These are phyloP conservation scores for Labeo rohita DNA, from an alignment of 2,113 vertebrate species.

Conservation along the genomic window DNA sequence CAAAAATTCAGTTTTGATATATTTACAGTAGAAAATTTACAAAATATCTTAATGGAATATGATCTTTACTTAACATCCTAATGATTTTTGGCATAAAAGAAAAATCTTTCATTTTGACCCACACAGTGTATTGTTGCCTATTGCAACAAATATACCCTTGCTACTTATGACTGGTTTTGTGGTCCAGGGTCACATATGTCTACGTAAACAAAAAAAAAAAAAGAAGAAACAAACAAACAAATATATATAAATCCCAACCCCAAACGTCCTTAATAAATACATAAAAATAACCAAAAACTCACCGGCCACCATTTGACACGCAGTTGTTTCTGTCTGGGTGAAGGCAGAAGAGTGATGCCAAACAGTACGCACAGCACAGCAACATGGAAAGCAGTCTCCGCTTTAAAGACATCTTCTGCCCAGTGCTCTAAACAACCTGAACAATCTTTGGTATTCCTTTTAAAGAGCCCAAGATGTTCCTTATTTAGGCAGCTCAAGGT, in stretches of 20 bases:
- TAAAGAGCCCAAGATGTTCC: conserved; percentile 12
- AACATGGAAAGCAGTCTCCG: conserved; percentile 73
- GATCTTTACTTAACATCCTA: too few species aligned
- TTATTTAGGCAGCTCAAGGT: background rate
- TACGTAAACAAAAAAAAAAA: background rate
- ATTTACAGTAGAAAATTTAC: too few species aligned
- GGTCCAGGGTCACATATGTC: background rate
- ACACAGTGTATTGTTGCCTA: too few species aligned
- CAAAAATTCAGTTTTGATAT: too few species aligned
- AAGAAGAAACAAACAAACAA: too few species aligned
- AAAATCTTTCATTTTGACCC: too few species aligned
- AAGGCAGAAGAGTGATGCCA: conserved; percentile 76
- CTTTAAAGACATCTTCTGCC: conserved; percentile 74
- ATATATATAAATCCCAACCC: background rate
- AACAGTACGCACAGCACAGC: conserved; percentile 74
- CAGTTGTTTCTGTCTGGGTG: conserved; percentile 70
- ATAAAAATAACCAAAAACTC: conserved; percentile 51
- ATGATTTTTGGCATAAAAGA: too few species aligned
- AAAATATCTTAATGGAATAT: too few species aligned
- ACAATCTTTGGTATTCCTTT: background rate
- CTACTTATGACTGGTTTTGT: too few species aligned
- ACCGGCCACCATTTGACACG: conserved; percentile 68
- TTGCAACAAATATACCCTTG: too few species aligned
- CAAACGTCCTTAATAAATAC: background rate
- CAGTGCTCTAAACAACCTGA: conserved; percentile 33